phyloP scores from a whole-genome alignment of 2,797 vertebrate species.

The Apodemus agrarius region DNA sequence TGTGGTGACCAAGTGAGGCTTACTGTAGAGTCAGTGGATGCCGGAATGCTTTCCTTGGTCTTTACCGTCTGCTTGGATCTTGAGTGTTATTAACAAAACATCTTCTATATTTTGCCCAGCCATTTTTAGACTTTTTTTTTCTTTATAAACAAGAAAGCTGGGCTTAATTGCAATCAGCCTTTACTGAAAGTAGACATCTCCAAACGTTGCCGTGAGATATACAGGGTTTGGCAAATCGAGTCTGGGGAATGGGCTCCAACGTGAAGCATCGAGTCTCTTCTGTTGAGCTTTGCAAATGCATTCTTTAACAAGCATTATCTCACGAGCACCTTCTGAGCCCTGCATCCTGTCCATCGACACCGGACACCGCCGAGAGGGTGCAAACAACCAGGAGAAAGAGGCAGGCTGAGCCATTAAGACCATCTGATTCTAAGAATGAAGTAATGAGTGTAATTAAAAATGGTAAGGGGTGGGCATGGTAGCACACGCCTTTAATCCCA shows the following conservation, averaged over 20 bases:
- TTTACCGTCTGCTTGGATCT: not conserved
- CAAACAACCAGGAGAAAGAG: not conserved
- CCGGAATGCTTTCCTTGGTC: not conserved
- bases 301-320: not conserved
- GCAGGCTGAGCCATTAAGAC: not conserved
- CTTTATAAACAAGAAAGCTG: not conserved
- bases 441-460: not conserved
- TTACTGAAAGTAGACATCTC: conserved; percentile 23
- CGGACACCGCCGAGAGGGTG: not conserved
- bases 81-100: not conserved
- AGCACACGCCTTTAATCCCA: not conserved
- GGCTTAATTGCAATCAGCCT: not conserved
- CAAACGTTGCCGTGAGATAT: conserved; percentile 1
- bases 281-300: not conserved
- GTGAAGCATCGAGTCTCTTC: not conserved
- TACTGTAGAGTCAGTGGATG: not conserved
- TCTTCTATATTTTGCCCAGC: not conserved
- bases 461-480: too few relatives aligned
- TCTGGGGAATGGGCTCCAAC: conserved; percentile 4
- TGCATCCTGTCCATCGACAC: not conserved
- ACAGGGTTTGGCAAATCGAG: conserved; percentile 23
- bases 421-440: not conserved
- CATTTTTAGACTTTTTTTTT: not conserved
- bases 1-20: not conserved
- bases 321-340: not conserved